A percentile compares a stretch with the other conserved stretches of the same genome.
Evolutionary conservation across 1,140 invertebrate species (phyloP).

Genomic region (Sycophaga agraensis): DNA sequence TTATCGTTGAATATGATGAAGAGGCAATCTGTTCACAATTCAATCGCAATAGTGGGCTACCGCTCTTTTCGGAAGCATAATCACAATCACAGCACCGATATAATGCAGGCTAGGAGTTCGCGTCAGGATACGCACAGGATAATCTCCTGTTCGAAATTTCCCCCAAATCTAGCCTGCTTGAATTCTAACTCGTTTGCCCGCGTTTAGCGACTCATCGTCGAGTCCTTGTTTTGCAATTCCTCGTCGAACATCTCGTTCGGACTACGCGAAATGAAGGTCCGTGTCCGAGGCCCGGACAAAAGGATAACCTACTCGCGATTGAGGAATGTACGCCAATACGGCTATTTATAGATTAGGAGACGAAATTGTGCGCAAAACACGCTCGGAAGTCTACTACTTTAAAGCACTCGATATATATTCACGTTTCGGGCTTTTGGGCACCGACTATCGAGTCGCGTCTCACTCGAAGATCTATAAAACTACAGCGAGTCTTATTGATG

Average conservation of each 20-base stretch:
- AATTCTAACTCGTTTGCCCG: too few species aligned
- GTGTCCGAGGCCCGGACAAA: background rate
- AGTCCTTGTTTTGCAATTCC: background rate
- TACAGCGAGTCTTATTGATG: too few species aligned
- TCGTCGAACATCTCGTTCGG: background rate
- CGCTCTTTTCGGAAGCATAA: slow-evolving; percentile 1
- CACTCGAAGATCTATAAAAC: too few species aligned
- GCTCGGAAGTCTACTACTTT: background rate
- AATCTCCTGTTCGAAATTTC: too few species aligned
- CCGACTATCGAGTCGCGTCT: too few species aligned
- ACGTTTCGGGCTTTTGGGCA: too few species aligned
- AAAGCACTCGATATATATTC: slow-evolving; percentile 7
- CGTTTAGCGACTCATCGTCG: too few species aligned
- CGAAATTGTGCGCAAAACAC: slow-evolving; percentile 1
- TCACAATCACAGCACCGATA: slow-evolving; percentile 28
- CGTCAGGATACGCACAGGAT: too few species aligned
- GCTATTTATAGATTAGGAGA: slow-evolving; percentile 11
- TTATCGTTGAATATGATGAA: slow-evolving; percentile 13
- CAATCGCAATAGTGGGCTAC: slow-evolving; percentile 5
- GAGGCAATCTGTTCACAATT: slow-evolving; percentile 17
- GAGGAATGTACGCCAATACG: slow-evolving; percentile 24
- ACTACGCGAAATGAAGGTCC: too few species aligned
- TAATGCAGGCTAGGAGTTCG: slow-evolving; percentile 1
- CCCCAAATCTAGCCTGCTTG: too few species aligned
- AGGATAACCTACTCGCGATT: slow-evolving; percentile 1